Conservation (phyloP, 2,888 invertebrate genomes). For the Acrobasis consociella region DNA sequence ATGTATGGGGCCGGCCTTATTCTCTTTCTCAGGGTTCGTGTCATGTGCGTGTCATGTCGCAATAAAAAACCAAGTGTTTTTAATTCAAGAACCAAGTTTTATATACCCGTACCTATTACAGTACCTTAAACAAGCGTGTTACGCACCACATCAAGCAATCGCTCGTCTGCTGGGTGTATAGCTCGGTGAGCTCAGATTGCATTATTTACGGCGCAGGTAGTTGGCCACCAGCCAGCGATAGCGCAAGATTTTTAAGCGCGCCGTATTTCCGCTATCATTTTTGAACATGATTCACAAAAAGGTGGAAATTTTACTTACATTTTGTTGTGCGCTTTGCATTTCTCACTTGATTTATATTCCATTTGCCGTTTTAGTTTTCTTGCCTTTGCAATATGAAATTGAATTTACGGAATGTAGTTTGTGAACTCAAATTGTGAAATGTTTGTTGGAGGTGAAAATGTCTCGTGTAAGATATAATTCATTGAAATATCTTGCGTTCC, state of each 20-base stretch:
- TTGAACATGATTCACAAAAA: slow-evolving; percentile 71
- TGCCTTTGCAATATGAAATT: slow-evolving; percentile 16
- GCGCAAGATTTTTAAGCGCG: slow-evolving; percentile 74
- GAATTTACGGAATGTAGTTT: slow-evolving; percentile 28
- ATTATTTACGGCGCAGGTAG: slow-evolving; percentile 79
- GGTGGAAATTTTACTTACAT: slow-evolving; percentile 49
- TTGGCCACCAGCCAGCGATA: slow-evolving; percentile 74
- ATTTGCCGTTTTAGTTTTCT: slow-evolving; percentile 20
- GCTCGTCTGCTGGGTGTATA: slow-evolving; percentile 32
- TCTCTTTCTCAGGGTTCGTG: too few species aligned
- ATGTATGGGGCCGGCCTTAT: too few species aligned
- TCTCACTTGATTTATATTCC: slow-evolving; percentile 34
- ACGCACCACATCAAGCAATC: slow-evolving; percentile 23
- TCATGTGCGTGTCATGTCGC: too few species aligned
- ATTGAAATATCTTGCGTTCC: not conserved
- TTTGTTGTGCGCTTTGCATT: slow-evolving; percentile 39
- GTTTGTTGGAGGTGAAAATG: not conserved
- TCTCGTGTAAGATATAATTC: not conserved
- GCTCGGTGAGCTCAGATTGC: slow-evolving; percentile 55
- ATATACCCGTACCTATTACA: too few species aligned
- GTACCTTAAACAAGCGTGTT: too few species aligned
- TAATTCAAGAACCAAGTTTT: too few species aligned
- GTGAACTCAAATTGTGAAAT: slow-evolving; percentile 41
- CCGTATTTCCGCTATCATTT: slow-evolving; percentile 73
- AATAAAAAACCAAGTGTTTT: too few species aligned